Conservation (phyloP, 2,113 vertebrate genomes). For the Chamaetylas fuelleborni region DNA sequence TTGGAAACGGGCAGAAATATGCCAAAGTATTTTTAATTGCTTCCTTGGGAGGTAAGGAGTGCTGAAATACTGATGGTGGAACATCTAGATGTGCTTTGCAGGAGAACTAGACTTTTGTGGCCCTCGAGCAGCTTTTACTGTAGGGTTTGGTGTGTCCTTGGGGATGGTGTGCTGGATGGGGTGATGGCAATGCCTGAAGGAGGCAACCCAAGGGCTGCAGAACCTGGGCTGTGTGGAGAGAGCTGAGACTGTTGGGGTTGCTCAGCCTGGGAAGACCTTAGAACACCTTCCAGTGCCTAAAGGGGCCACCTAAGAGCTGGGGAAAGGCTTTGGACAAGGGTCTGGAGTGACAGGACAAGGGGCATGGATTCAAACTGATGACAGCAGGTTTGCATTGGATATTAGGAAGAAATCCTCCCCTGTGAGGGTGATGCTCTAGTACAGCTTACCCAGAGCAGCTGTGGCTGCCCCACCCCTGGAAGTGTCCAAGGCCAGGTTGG, state of each 20-base stretch:
- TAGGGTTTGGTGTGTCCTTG: neutral
- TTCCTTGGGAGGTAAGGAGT: neutral
- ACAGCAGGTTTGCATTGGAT: neutral
- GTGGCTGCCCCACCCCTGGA: neutral
- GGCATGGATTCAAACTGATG: no score
- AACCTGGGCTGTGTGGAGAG: rapidly evolving
- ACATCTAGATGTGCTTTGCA: neutral
- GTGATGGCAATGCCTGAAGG: neutral
- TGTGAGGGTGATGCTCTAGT: no score
- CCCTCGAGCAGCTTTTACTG: rapidly evolving
- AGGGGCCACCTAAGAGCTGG: neutral
- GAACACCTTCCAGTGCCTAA: neutral
- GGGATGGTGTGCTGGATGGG: neutral
- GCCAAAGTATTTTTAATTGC: neutral
- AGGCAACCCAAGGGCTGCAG: neutral
- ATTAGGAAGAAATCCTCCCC: neutral
- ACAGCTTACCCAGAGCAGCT: neutral
- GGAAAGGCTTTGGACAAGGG: neutral
- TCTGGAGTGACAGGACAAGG: neutral
- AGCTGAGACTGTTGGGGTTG: neutral
- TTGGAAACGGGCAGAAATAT: neutral
- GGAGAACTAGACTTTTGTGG: neutral
- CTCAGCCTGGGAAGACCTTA: neutral
- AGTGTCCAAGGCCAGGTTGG: neutral
- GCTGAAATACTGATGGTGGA: neutral